Percentiles rank a stretch among this genome's conserved stretches.
These are phyloP conservation scores for Blastobasis lacticolella DNA, from an alignment of 2,888 invertebrate species.

Conservation along the genomic window DNA sequence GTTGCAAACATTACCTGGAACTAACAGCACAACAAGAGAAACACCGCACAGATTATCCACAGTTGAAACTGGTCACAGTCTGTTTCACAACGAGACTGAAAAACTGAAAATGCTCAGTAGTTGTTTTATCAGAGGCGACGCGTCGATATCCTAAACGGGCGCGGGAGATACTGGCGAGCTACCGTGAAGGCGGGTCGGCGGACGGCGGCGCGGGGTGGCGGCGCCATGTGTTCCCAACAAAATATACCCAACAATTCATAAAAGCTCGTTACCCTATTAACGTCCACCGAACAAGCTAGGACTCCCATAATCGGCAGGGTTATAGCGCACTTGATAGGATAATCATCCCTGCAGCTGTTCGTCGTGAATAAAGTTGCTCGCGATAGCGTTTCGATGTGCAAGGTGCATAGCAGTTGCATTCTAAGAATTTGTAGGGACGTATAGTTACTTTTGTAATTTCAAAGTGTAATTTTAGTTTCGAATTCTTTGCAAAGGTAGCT, in stretches of 20 bases:
- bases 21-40: background rate
- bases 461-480: no score
- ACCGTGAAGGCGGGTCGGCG: conserved; percentile 35
- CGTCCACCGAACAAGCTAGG: conserved; percentile 26
- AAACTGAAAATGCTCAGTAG: conserved; percentile 14
- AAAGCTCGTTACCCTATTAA: conserved; percentile 36
- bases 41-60: conserved; percentile 1
- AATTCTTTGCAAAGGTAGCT: no score
- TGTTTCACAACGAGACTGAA: conserved; percentile 19
- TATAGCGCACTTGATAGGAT: conserved; percentile 34
- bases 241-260: conserved; percentile 32
- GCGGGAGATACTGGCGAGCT: conserved; percentile 47
- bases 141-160: conserved; percentile 46
- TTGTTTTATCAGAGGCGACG: conserved; percentile 22
- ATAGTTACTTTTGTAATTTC: no score
- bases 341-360: conserved; percentile 43
- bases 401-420: no score
- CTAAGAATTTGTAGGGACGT: no score
- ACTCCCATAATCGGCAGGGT: conserved; percentile 37
- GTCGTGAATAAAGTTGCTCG: no score
- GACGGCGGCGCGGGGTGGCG: conserved; percentile 44
- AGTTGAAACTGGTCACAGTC: conserved; percentile 7
- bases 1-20: conserved; percentile 2
- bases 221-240: conserved; percentile 42
- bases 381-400: no score